A percentile compares a stretch with the other conserved stretches of the same genome.
phyloP scores from a whole-genome alignment of 2,797 vertebrate species.

The Loriculus beryllinus region DNA sequence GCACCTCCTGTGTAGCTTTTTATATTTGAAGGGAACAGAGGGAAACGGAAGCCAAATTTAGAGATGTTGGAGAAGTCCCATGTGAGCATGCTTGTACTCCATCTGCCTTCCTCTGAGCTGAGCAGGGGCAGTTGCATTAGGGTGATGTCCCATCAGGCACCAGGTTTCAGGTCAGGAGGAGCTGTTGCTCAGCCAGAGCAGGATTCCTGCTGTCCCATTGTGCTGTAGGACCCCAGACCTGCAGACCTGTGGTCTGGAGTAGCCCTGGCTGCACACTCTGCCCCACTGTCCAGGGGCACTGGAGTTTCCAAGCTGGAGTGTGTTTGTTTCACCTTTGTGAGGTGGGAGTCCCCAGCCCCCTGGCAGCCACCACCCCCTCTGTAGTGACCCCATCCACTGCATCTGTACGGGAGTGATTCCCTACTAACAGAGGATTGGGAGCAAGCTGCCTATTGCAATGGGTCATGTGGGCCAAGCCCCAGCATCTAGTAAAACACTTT shows the following conservation, averaged over 20 bases:
- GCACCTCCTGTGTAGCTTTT: not conserved
- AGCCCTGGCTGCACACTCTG: not conserved
- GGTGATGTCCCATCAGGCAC: not conserved
- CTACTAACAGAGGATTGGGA: not conserved
- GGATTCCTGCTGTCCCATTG: not conserved
- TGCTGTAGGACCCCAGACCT: not conserved
- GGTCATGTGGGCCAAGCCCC: not conserved
- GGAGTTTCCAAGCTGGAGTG: rapidly evolving
- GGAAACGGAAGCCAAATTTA: not conserved
- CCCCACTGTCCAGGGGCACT: not conserved
- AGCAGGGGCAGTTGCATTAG: not conserved
- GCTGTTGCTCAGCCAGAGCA: not conserved
- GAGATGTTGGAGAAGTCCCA: not conserved
- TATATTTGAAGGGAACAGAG: not conserved
- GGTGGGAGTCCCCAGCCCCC: not conserved
- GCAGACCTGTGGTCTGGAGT: not conserved
- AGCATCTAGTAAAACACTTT: not conserved
- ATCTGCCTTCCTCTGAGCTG: not conserved
- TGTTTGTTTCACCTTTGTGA: slow-evolving; percentile 6
- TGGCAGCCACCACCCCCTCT: not conserved
- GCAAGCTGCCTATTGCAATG: not conserved
- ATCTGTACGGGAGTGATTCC: not conserved
- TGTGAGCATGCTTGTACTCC: not conserved
- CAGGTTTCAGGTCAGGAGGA: not conserved
- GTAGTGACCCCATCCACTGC: not conserved